These are phyloP conservation scores for Lasioglossum albipes DNA, from an alignment of 1,140 invertebrate genomes.

Conservation along the genomic window DNA sequence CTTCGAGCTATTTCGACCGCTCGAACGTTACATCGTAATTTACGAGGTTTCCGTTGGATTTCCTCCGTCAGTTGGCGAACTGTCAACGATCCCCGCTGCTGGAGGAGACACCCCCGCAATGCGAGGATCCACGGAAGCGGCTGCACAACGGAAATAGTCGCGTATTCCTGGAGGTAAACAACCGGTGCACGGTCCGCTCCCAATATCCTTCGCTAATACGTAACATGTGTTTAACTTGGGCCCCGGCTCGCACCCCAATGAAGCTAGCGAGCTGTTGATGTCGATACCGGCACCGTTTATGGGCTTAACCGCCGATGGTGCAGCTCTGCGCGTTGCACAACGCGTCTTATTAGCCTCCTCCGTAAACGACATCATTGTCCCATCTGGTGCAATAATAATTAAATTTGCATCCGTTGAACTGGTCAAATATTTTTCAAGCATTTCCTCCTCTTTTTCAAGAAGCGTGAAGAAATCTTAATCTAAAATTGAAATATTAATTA, in stretches of 20 bases:
- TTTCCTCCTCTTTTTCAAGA: too few species aligned
- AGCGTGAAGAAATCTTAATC: too few species aligned
- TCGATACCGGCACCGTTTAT: slow-evolving; percentile 50
- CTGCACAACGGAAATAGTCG: slow-evolving; percentile 46
- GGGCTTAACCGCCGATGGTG: slow-evolving; percentile 33
- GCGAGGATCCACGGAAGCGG: slow-evolving; percentile 25
- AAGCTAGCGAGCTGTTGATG: slow-evolving; percentile 45
- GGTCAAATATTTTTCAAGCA: too few species aligned
- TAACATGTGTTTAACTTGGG: slow-evolving; percentile 60
- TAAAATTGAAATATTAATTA: too few species aligned
- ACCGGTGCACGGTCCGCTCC: slow-evolving; percentile 39
- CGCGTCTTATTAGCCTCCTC: neutral
- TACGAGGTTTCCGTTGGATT: slow-evolving; percentile 1
- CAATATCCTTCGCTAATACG: slow-evolving; percentile 55
- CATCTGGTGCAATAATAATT: neutral
- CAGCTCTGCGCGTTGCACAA: neutral
- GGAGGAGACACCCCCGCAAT: neutral
- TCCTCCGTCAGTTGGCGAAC: slow-evolving; percentile 31
- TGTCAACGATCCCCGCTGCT: slow-evolving; percentile 14
- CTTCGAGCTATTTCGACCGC: slow-evolving; percentile 15
- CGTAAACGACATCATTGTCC: neutral
- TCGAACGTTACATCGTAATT: neutral
- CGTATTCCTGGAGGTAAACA: slow-evolving; percentile 59
- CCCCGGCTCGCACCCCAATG: slow-evolving; percentile 38
- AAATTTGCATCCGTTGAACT: neutral